phyloP scores from a whole-genome alignment of 2,888 invertebrate genomes.

The Eutolmus rufibarbis region DNA sequence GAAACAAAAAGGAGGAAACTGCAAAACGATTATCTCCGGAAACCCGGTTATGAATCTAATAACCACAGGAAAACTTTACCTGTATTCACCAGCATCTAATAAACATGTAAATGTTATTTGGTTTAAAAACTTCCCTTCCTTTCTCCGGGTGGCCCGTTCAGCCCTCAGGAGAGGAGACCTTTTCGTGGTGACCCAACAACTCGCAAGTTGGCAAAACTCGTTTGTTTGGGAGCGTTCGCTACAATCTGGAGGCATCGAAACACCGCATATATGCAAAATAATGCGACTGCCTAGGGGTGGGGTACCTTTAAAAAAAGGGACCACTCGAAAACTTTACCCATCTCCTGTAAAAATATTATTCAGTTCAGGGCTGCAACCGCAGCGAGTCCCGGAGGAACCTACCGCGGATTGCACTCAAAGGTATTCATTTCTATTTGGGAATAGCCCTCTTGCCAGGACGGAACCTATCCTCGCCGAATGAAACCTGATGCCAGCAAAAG shows the following conservation, averaged over 20 bases:
- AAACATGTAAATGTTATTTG: neutral
- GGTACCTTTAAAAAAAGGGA: neutral
- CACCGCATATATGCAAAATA: neutral
- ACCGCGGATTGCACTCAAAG: neutral
- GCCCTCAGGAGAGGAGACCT: neutral
- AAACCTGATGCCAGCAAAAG: neutral
- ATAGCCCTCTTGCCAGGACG: neutral
- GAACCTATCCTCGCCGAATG: neutral
- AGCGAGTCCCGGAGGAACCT: neutral
- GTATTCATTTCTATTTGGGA: neutral
- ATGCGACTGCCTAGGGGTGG: neutral
- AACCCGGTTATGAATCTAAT: neutral
- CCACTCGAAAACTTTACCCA: neutral
- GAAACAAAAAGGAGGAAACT: neutral
- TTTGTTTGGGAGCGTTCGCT: neutral
- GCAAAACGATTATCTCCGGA: neutral
- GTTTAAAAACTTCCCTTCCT: neutral
- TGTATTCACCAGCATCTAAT: neutral
- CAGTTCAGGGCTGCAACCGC: neutral
- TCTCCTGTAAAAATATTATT: neutral
- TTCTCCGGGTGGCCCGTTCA: neutral
- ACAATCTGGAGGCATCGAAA: neutral
- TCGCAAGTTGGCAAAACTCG: neutral
- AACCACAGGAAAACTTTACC: neutral
- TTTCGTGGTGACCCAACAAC: neutral